Percentiles rank a stretch among this genome's conserved stretches.
phyloP scores from a whole-genome alignment of 2,113 vertebrate genomes.

The Lanius collurio region DNA sequence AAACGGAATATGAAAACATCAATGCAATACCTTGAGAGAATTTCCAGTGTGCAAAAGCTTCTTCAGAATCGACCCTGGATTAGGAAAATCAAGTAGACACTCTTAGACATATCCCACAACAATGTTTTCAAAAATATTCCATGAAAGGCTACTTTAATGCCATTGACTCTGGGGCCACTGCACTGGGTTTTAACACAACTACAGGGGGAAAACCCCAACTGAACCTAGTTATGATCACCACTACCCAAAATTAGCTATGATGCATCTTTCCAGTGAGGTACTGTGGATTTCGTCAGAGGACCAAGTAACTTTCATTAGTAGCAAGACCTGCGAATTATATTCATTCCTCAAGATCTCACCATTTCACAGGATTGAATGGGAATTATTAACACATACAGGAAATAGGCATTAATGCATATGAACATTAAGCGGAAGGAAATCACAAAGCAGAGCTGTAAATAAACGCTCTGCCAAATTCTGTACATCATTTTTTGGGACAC shows the following conservation, averaged over 20 bases:
- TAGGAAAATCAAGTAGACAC: conserved; percentile 19
- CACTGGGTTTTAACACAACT: not conserved
- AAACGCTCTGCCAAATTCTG: not conserved
- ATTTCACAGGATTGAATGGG: not conserved
- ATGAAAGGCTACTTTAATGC: not conserved
- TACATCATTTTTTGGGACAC: not conserved
- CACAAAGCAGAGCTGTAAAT: not conserved
- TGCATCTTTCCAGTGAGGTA: not conserved
- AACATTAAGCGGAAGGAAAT: not conserved
- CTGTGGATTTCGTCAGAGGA: not conserved
- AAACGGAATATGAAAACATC: not conserved
- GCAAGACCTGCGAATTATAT: not conserved
- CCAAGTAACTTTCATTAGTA: not conserved
- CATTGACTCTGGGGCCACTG: not conserved
- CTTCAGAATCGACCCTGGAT: conserved; percentile 94
- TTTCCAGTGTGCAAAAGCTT: conserved; percentile 99
- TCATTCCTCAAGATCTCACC: not conserved
- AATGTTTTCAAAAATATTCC: not conserved
- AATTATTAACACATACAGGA: not conserved
- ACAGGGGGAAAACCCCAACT: fast-evolving
- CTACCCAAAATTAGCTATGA: not conserved
- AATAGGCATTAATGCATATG: not conserved
- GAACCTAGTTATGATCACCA: not conserved
- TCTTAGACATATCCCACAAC: not conserved
- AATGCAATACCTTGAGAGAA: conserved; percentile 88